A percentile compares a stretch with the other conserved stretches of the same genome.
Evolutionary conservation across 2,888 invertebrate genomes (phyloP).

Genomic region (Strigamia transsilvanica): DNA sequence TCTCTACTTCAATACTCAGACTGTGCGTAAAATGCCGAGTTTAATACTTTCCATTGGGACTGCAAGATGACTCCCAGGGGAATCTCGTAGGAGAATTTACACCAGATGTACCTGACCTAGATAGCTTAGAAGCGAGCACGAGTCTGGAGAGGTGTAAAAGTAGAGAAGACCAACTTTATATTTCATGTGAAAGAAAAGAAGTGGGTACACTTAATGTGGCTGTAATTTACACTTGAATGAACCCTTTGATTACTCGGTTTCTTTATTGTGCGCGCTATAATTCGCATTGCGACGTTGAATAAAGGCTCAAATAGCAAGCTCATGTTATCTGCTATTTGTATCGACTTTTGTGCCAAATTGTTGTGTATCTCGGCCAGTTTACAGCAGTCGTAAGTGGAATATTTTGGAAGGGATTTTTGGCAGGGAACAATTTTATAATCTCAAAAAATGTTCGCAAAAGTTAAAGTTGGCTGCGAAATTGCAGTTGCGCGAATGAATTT

Average conservation of each 20-base stretch:
- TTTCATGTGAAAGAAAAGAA: neutral
- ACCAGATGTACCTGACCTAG: constrained; percentile 42
- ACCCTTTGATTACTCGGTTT: neutral
- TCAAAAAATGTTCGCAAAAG: neutral
- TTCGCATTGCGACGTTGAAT: constrained; percentile 25
- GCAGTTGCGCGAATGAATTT: neutral
- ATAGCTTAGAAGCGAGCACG: neutral
- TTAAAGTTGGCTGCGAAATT: constrained; percentile 31
- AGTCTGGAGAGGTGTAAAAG: constrained; percentile 22
- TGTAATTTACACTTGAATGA: neutral
- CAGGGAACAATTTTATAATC: neutral
- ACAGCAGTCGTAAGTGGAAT: constrained; percentile 16
- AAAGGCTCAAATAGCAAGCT: constrained; percentile 10
- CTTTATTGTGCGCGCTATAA: neutral
- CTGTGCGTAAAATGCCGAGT: neutral
- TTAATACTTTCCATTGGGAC: constrained; percentile 16
- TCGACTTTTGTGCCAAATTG: constrained; percentile 45
- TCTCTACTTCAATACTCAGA: neutral
- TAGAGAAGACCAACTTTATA: neutral
- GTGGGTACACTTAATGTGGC: too few relatives aligned
- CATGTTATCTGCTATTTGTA: constrained; percentile 16
- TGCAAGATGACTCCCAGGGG: neutral
- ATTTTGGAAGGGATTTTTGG: constrained; percentile 17
- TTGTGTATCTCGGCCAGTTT: constrained; percentile 27
- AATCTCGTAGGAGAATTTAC: constrained; percentile 24